Conservation (phyloP, 2,113 vertebrate genomes). For the Sorex araneus region DNA sequence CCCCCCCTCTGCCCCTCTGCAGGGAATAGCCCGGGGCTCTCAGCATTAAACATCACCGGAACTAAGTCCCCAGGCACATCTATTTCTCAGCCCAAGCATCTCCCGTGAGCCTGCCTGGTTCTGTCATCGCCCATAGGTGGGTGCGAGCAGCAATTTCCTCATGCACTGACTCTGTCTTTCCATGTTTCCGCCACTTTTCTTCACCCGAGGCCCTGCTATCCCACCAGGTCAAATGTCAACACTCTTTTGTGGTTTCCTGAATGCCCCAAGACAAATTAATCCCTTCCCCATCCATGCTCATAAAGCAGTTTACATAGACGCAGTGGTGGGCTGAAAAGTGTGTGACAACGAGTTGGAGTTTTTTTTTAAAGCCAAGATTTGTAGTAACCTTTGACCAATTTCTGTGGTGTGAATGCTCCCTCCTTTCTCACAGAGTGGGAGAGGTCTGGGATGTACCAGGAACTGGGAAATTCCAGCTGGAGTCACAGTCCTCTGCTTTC, state of each 20-base stretch:
- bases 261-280: background rate
- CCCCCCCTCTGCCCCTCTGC: background rate
- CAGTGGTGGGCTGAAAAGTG: slow-evolving; percentile 10
- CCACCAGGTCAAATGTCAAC: slow-evolving; percentile 50
- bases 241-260: slow-evolving; percentile 38
- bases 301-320: background rate
- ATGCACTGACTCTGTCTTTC: slow-evolving; percentile 9
- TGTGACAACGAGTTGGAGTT: background rate
- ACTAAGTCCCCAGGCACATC: background rate
- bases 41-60: background rate
- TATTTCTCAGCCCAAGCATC: slow-evolving; percentile 6
- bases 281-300: background rate
- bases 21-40: background rate
- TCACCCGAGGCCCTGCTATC: slow-evolving; percentile 3
- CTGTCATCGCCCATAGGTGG: slow-evolving; percentile 2
- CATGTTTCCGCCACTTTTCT: slow-evolving; percentile 32
- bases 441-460: background rate
- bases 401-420: background rate
- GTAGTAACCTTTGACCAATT: background rate
- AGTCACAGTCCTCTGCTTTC: background rate
- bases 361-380: background rate
- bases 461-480: background rate
- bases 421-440: background rate
- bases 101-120: background rate
- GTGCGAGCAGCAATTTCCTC: slow-evolving; percentile 23